phyloP scores from a whole-genome alignment of 2,797 vertebrate genomes.

The Peromyscus aztecus region DNA sequence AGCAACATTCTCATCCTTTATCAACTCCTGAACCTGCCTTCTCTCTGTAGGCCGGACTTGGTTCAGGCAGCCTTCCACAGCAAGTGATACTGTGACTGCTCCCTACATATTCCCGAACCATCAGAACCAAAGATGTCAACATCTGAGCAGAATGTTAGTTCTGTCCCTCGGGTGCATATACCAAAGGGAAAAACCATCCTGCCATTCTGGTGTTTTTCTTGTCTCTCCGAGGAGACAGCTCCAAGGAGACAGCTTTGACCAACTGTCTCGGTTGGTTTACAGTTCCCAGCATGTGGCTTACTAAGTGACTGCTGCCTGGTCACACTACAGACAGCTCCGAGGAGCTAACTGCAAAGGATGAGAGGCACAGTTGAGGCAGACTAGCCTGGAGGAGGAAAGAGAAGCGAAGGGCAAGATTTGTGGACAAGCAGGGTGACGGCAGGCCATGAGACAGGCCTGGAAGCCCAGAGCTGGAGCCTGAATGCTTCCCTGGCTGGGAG shows the following conservation, averaged over 20 bases:
- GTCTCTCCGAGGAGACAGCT: background rate
- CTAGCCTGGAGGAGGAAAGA: background rate
- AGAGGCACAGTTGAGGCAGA: background rate
- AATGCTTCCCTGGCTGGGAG: background rate
- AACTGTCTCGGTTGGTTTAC: conserved; percentile 25
- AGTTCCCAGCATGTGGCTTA: background rate
- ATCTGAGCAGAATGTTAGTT: background rate
- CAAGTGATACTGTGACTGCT: background rate
- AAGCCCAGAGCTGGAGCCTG: background rate
- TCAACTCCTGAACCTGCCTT: background rate
- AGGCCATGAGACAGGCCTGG: background rate
- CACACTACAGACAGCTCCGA: background rate
- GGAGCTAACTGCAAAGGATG: background rate
- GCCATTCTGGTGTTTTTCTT: background rate
- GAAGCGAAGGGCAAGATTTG: background rate
- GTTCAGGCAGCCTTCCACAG: background rate
- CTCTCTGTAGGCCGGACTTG: background rate
- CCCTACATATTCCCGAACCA: background rate
- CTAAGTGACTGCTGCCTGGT: background rate
- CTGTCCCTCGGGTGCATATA: background rate
- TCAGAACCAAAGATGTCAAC: background rate
- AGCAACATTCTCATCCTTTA: background rate
- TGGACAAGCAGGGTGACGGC: background rate
- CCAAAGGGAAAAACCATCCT: background rate
- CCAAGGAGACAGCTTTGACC: background rate